Conservation (phyloP, 2,113 vertebrate genomes). For the Bombycilla garrulus region DNA sequence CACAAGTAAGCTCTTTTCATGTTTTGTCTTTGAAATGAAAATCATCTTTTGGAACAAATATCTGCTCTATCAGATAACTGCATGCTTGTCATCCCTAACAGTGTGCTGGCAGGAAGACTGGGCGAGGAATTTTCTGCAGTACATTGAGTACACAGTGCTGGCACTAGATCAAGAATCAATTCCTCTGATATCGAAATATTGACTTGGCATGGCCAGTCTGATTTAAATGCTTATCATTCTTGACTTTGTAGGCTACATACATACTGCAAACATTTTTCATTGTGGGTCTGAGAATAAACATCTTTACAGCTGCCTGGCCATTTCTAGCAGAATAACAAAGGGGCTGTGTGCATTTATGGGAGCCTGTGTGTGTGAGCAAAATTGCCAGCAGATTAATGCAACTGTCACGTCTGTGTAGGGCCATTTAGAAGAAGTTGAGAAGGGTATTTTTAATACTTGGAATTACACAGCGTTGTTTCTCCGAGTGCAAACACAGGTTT, state of each 20-base stretch:
- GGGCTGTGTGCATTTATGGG: background rate
- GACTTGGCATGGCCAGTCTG: slow-evolving; percentile 57
- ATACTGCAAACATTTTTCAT: slow-evolving; percentile 41
- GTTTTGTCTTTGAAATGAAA: slow-evolving; percentile 77
- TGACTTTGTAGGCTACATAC: slow-evolving; percentile 52
- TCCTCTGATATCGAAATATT: slow-evolving; percentile 69
- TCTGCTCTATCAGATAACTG: slow-evolving; percentile 61
- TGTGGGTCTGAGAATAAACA: slow-evolving; percentile 21
- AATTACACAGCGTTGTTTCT: background rate
- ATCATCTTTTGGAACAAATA: slow-evolving; percentile 64
- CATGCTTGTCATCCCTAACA: slow-evolving; percentile 54
- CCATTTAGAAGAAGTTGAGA: background rate
- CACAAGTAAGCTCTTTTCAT: slow-evolving; percentile 66
- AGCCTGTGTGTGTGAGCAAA: background rate
- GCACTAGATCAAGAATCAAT: slow-evolving; percentile 65
- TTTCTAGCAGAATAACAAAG: slow-evolving; percentile 46
- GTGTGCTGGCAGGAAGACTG: slow-evolving; percentile 58
- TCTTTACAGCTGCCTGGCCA: slow-evolving; percentile 13
- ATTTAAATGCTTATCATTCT: slow-evolving; percentile 68
- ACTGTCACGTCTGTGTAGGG: background rate
- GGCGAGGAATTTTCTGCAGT: slow-evolving; percentile 51
- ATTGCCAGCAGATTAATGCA: slow-evolving; percentile 19
- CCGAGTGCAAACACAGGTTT: background rate
- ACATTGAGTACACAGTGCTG: slow-evolving; percentile 52
- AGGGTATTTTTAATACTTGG: background rate